Evolutionary conservation across 1,140 invertebrate genomes (phyloP).

Genomic region (Cecropterus lyciades): DNA sequence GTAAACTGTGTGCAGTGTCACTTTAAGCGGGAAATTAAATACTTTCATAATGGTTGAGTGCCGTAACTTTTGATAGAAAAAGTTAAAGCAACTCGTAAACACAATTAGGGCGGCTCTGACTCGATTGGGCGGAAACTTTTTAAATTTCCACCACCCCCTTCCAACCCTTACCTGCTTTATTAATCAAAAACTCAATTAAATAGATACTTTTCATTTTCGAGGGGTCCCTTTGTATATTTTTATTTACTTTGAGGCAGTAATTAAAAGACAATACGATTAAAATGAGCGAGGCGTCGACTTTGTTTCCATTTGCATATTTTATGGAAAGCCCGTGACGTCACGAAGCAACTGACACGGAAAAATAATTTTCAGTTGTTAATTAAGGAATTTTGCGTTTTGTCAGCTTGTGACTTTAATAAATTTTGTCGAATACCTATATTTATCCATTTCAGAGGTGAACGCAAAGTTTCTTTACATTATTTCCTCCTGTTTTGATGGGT

Average conservation of each 20-base stretch:
- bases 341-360: slow-evolving; percentile 23
- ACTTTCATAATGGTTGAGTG: slow-evolving; percentile 48
- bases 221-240: slow-evolving; percentile 29
- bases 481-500: not conserved
- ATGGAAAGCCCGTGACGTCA: slow-evolving; percentile 23
- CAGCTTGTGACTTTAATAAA: slow-evolving; percentile 13
- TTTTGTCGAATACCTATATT: slow-evolving; percentile 14
- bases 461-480: not conserved
- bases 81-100: slow-evolving; percentile 48
- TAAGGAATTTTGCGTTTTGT: slow-evolving; percentile 25
- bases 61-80: slow-evolving; percentile 55
- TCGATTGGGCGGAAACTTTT: slow-evolving; percentile 34
- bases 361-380: slow-evolving; percentile 34
- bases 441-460: slow-evolving; percentile 4
- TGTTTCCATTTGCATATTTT: slow-evolving; percentile 37
- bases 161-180: slow-evolving; percentile 28
- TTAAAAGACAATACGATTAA: slow-evolving; percentile 38
- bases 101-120: slow-evolving; percentile 45
- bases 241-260: slow-evolving; percentile 33
- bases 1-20: slow-evolving; percentile 37
- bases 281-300: slow-evolving; percentile 31
- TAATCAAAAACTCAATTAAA: slow-evolving; percentile 36
- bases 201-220: slow-evolving; percentile 29
- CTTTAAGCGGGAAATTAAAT: slow-evolving; percentile 50
- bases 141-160: slow-evolving; percentile 18